Conservation (phyloP, 2,888 invertebrate genomes). For the Mechanitis mazaeus region DNA sequence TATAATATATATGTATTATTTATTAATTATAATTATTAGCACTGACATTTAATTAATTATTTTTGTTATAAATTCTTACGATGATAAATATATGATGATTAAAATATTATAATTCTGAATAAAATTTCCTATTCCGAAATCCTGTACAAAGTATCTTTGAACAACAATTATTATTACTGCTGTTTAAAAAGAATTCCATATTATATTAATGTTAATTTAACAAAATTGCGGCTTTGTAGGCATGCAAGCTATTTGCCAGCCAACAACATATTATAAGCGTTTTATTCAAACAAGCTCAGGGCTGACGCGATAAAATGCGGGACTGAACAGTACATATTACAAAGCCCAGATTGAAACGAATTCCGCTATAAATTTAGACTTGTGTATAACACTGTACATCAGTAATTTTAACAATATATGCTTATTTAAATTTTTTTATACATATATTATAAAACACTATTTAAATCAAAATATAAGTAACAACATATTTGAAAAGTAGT, state of each 20-base stretch:
- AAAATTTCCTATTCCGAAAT: too few species aligned
- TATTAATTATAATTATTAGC: too few species aligned
- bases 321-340: constrained; percentile 6
- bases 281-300: constrained; percentile 14
- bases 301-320: constrained; percentile 8
- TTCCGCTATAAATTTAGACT: constrained; percentile 4
- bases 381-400: not conserved
- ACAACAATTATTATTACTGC: too few species aligned
- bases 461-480: not conserved
- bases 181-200: not conserved
- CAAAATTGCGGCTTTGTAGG: constrained; percentile 13
- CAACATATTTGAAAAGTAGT: too few species aligned
- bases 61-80: too few species aligned
- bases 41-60: too few species aligned
- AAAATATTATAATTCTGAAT: too few species aligned
- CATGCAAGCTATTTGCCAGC: constrained; percentile 15
- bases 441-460: too few species aligned
- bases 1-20: too few species aligned
- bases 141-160: not conserved
- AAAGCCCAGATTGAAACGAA: constrained; percentile 6
- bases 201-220: constrained; percentile 32
- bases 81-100: too few species aligned
- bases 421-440: too few species aligned
- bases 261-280: constrained; percentile 14
- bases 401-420: too few species aligned